A percentile compares a stretch with the other conserved stretches of the same genome.
phyloP scores from a whole-genome alignment of 2,797 vertebrate species.

The Capromys pilorides region DNA sequence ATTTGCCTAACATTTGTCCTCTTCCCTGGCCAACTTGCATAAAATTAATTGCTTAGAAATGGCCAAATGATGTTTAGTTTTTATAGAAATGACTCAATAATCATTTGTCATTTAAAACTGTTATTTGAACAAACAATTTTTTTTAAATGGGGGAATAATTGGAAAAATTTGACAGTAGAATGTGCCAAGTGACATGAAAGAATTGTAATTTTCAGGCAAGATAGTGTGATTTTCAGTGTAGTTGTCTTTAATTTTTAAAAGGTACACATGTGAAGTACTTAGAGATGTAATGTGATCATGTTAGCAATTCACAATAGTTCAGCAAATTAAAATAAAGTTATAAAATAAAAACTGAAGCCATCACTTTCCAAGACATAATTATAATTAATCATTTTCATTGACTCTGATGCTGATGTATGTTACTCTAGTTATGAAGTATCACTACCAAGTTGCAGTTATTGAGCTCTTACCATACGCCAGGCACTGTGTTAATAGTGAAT shows the following conservation, averaged over 20 bases:
- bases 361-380: slow-evolving; percentile 35
- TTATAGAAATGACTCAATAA: slow-evolving; percentile 17
- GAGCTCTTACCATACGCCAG: neutral
- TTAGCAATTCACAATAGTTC: slow-evolving; percentile 14
- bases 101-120: neutral
- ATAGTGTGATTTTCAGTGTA: neutral
- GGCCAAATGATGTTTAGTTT: slow-evolving; percentile 2
- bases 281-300: slow-evolving; percentile 39
- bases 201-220: neutral
- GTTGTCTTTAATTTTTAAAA: neutral
- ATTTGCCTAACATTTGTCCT: slow-evolving; percentile 38
- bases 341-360: slow-evolving; percentile 52
- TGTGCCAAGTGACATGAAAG: neutral
- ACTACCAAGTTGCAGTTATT: neutral
- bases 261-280: neutral
- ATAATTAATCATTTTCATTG: slow-evolving; percentile 57
- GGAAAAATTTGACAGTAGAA: neutral
- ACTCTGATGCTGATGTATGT: neutral
- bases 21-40: slow-evolving; percentile 1
- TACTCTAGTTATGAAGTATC: slow-evolving; percentile 16
- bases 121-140: neutral
- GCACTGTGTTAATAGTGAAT: neutral
- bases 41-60: slow-evolving; percentile 64
- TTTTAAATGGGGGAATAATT: neutral
- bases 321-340: slow-evolving; percentile 42